Evolutionary conservation across 2,113 vertebrate genomes (phyloP).

Genomic region (Amazona vittata): DNA sequence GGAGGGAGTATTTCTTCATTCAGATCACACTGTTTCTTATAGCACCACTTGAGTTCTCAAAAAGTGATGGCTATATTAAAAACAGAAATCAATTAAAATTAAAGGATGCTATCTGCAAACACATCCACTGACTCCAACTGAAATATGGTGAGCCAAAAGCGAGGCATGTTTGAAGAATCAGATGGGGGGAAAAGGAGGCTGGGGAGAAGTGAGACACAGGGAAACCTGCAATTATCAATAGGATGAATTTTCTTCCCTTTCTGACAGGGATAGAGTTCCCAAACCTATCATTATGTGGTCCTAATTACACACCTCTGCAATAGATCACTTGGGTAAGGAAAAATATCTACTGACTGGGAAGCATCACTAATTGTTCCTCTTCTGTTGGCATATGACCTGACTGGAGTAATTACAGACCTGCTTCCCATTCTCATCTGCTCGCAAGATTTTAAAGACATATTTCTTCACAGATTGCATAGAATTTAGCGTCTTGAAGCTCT

Average conservation of each 20-base stretch:
- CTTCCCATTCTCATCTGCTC: conserved; percentile 15
- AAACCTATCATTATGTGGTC: conserved; percentile 73
- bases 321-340: conserved; percentile 61
- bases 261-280: conserved; percentile 65
- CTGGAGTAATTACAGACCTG: conserved; percentile 69
- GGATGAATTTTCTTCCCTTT: conserved; percentile 74
- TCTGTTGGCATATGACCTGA: conserved; percentile 67
- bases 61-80: background rate
- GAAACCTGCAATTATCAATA: conserved; percentile 78
- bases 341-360: conserved; percentile 70
- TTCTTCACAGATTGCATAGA: conserved; percentile 32
- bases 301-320: conserved; percentile 78
- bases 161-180: conserved; percentile 28
- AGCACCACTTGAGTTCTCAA: background rate
- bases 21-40: background rate
- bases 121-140: background rate
- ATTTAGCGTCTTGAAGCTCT: background rate
- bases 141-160: conserved; percentile 36
- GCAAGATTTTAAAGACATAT: conserved; percentile 39
- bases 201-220: conserved; percentile 44
- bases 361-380: conserved; percentile 69
- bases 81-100: background rate
- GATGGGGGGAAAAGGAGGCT: background rate
- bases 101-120: background rate
- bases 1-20: background rate